These are phyloP conservation scores for Lacerta agilis DNA, from an alignment of 2,797 vertebrate genomes.

Conservation along the genomic window DNA sequence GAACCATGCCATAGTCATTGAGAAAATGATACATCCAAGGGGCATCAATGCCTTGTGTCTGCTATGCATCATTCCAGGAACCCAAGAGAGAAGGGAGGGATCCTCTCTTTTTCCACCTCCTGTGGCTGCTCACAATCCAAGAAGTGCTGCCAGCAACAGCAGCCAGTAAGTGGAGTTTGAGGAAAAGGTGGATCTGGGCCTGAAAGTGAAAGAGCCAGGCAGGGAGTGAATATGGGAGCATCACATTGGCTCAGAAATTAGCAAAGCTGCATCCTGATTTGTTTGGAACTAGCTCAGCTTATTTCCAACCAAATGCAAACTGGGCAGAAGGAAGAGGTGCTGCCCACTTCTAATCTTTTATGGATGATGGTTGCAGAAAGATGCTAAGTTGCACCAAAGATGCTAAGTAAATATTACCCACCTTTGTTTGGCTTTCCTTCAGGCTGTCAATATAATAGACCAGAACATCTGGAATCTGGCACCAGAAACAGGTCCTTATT, in stretches of 20 bases:
- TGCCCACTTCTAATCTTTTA: not conserved
- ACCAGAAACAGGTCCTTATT: not conserved
- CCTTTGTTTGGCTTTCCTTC: not conserved
- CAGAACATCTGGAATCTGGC: slow-evolving; percentile 9
- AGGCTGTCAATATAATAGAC: not conserved
- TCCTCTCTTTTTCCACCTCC: not conserved
- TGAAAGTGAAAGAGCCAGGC: not conserved
- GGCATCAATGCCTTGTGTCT: not conserved
- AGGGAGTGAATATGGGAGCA: not conserved
- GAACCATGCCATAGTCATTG: not conserved
- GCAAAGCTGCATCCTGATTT: not conserved
- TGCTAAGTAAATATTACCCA: not conserved
- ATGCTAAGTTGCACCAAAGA: not conserved
- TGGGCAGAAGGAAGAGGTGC: not conserved
- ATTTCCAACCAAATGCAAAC: not conserved
- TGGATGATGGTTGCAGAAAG: slow-evolving; percentile 22
- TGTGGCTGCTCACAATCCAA: not conserved
- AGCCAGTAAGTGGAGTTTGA: not conserved
- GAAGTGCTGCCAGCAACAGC: not conserved
- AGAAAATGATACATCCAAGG: not conserved
- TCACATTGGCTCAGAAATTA: not conserved
- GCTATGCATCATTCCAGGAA: not conserved
- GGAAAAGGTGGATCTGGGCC: not conserved
- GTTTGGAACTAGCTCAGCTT: not conserved
- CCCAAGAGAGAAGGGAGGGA: not conserved